These are phyloP conservation scores for Stomatorhinus ivindoensis DNA, from an alignment of 2,113 vertebrate species.

Conservation along the genomic window DNA sequence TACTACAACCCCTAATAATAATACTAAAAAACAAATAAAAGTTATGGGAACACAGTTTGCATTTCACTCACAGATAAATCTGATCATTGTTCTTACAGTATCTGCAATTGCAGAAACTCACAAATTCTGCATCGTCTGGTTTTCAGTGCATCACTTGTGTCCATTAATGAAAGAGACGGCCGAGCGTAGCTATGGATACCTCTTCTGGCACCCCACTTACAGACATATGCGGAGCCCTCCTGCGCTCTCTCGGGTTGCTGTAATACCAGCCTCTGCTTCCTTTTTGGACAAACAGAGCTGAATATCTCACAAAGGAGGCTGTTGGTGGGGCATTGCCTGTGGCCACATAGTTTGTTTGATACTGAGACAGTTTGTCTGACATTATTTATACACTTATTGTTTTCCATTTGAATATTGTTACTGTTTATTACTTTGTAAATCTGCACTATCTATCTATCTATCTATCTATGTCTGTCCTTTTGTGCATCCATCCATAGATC, in stretches of 20 bases:
- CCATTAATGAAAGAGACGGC: background rate
- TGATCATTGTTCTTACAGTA: background rate
- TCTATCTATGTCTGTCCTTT: too few species aligned
- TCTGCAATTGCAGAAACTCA: background rate
- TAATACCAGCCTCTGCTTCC: background rate
- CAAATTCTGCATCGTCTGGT: background rate
- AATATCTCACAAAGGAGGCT: background rate
- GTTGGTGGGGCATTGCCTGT: background rate
- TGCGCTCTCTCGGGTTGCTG: background rate
- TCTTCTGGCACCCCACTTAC: background rate
- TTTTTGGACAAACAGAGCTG: background rate
- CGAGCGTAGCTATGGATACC: background rate
- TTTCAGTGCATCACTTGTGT: background rate
- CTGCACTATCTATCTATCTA: too few species aligned
- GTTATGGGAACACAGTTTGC: background rate
- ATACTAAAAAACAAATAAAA: background rate
- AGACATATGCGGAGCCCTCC: background rate
- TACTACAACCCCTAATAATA: too few species aligned
- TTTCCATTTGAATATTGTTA: background rate
- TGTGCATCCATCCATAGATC: too few species aligned
- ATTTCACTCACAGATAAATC: background rate
- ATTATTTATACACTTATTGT: background rate
- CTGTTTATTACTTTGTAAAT: background rate
- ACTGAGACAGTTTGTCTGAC: background rate
- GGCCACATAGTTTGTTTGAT: background rate